phyloP scores from a whole-genome alignment of 2,888 invertebrate species.

The Molanna angustata region DNA sequence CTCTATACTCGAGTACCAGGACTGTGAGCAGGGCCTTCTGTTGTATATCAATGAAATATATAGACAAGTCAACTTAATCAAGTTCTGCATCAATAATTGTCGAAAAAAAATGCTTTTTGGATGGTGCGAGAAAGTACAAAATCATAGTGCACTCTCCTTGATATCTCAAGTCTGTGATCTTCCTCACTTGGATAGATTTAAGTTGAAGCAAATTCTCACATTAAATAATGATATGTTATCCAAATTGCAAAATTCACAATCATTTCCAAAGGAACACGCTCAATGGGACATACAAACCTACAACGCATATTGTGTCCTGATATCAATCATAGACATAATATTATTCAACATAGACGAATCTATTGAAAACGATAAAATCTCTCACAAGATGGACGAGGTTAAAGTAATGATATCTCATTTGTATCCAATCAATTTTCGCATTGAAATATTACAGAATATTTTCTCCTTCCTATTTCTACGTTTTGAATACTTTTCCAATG shows the following conservation, averaged over 20 bases:
- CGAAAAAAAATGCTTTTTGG: constrained; percentile 53
- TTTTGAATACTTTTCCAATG: constrained; percentile 58
- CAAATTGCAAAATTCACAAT: constrained; percentile 43
- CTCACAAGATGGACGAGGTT: constrained; percentile 48
- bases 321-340: constrained; percentile 51
- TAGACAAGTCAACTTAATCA: constrained; percentile 50
- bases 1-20: constrained; percentile 46
- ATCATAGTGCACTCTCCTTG: constrained; percentile 51
- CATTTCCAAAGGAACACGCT: constrained; percentile 31
- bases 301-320: constrained; percentile 53
- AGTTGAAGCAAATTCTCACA: constrained; percentile 49
- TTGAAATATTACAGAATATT: constrained; percentile 69
- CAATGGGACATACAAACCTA: constrained; percentile 51
- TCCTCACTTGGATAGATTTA: constrained; percentile 51
- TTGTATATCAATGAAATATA: constrained; percentile 53
- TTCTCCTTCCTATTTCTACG: constrained; percentile 68
- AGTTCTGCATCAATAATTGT: constrained; percentile 52
- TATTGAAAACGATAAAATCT: constrained; percentile 43
- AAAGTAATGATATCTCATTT: constrained; percentile 50
- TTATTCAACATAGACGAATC: constrained; percentile 44
- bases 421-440: constrained; percentile 48
- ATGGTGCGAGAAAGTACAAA: constrained; percentile 48
- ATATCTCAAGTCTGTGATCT: constrained; percentile 54
- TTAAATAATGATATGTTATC: constrained; percentile 48
- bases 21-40: constrained; percentile 45